Conservation (phyloP, 2,797 vertebrate species). For the Ceyx erithaca region DNA sequence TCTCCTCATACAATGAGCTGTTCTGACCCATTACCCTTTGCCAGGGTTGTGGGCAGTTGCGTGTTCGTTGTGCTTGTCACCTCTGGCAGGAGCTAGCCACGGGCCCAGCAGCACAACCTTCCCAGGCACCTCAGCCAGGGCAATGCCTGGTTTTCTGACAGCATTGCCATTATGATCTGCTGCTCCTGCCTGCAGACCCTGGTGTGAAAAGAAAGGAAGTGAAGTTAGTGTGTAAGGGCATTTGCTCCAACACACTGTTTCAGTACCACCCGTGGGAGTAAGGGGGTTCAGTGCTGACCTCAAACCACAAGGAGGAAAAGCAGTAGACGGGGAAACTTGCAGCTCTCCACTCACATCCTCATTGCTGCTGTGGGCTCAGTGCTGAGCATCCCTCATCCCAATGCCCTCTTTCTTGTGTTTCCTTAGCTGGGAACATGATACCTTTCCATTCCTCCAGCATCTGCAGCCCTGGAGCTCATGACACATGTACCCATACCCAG, state of each 20-base stretch:
- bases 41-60: neutral
- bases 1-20: fast-evolving
- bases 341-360: neutral
- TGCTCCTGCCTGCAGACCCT: neutral
- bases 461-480: fast-evolving
- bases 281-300: neutral
- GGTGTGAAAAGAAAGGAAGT: fast-evolving
- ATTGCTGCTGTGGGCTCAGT: neutral
- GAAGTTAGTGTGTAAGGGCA: neutral
- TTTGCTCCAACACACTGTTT: neutral
- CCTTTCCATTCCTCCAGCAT: neutral
- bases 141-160: neutral
- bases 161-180: fast-evolving
- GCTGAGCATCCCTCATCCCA: neutral
- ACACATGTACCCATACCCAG: fast-evolving
- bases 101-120: neutral
- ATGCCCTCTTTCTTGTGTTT: neutral
- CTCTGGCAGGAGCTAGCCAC: fast-evolving
- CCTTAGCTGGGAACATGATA: fast-evolving
- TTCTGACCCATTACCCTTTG: neutral
- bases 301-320: too few relatives aligned
- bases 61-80: neutral
- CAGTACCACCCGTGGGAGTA: fast-evolving
- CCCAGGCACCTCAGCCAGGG: fast-evolving
- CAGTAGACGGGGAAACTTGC: fast-evolving